Evolutionary conservation across 2,888 invertebrate species (phyloP).

Genomic region (Ochropleura plecta): DNA sequence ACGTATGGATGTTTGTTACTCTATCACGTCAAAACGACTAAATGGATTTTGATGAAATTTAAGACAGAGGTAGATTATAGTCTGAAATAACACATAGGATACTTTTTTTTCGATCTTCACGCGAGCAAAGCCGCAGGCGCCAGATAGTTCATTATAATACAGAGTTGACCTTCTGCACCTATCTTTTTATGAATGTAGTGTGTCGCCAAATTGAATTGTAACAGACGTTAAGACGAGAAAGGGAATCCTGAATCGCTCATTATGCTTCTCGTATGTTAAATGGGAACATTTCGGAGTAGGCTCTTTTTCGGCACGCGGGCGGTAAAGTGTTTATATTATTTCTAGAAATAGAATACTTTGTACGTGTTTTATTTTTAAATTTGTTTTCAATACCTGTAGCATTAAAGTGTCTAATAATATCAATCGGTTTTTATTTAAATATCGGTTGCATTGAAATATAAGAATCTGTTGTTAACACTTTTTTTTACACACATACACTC

Average conservation of each 20-base stretch:
- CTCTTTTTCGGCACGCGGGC: conserved; percentile 20
- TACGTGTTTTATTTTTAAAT: background rate
- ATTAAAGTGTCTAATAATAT: background rate
- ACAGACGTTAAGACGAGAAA: conserved; percentile 54
- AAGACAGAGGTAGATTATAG: no score
- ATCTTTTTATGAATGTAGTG: conserved; percentile 15
- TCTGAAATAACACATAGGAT: no score
- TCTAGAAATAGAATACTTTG: background rate
- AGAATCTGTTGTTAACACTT: no score
- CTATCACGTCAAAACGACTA: no score
- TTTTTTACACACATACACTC: no score
- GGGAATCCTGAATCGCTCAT: conserved; percentile 67
- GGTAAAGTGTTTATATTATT: conserved; percentile 37
- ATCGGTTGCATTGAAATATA: background rate
- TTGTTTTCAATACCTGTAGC: conserved; percentile 4
- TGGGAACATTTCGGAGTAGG: conserved; percentile 56
- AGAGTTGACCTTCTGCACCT: background rate
- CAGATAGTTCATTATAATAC: no score
- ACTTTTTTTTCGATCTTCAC: no score
- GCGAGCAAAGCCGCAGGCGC: no score
- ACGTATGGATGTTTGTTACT: no score
- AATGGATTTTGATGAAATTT: no score
- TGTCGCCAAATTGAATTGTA: conserved; percentile 65
- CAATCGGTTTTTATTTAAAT: conserved; percentile 1
- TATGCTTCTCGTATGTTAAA: conserved; percentile 62